These are phyloP conservation scores for Melanerpes aurifrons DNA, from an alignment of 2,113 vertebrate genomes.

Conservation along the genomic window DNA sequence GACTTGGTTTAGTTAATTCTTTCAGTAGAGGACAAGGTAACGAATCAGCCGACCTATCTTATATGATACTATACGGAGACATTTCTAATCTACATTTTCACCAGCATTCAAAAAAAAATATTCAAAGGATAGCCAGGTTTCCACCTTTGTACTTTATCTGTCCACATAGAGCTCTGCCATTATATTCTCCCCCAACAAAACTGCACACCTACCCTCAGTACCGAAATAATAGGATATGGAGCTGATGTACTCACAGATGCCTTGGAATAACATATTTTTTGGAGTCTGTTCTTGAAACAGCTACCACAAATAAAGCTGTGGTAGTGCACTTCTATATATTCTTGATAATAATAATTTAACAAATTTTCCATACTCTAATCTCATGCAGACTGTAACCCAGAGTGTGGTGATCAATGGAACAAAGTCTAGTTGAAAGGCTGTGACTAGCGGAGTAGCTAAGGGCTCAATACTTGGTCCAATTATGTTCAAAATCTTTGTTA, in stretches of 20 bases:
- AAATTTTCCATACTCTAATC: not conserved
- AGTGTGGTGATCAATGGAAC: fast-evolving
- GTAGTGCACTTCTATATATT: not conserved
- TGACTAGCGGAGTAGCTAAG: not conserved
- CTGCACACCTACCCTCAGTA: not conserved
- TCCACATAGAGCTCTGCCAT: fast-evolving
- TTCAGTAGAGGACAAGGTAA: not conserved
- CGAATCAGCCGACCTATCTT: not conserved
- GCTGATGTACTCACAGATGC: not conserved
- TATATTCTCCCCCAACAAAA: not conserved
- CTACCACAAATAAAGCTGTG: not conserved
- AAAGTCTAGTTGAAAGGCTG: not conserved
- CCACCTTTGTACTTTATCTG: not conserved
- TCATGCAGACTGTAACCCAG: not conserved
- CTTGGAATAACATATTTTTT: not conserved
- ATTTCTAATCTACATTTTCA: not conserved
- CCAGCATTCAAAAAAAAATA: not conserved
- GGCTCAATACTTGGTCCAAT: not conserved
- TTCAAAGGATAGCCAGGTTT: not conserved
- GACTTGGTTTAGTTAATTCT: not conserved
- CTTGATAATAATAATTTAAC: not conserved
- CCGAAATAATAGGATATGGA: not conserved
- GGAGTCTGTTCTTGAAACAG: not conserved
- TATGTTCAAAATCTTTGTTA: not conserved
- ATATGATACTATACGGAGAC: not conserved